Evolutionary conservation across 2,888 invertebrate species (phyloP), one percentile per base, ranked within the genome.

Genomic region (Heliconius erato): DNA sequence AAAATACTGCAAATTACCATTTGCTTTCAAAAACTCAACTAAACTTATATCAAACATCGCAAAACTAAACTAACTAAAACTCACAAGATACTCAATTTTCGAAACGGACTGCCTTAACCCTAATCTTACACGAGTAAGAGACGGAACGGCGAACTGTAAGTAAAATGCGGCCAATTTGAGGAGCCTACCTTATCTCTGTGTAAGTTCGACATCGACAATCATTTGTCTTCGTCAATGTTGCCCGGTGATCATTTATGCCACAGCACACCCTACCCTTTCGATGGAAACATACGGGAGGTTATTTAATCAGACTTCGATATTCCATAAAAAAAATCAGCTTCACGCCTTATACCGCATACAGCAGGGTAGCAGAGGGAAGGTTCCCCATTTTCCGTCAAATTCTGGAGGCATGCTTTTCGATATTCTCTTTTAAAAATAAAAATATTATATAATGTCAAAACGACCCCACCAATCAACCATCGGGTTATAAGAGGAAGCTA

Each of bases 231-330:
- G 96, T 96, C 96, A 96, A 92, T 91, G 93, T 92, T 92, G 92
- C 93, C 93, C 93, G 93, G 95, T 94, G 95, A 96, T 96, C 96
- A 96, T 96, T 96, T 96, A 96, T 96, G 96, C 96, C 92, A 93
- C 94, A 95, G 96, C 96, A 96, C 96, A 96, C 95, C 96, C 95
- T 93, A 94, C 95, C 95, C 95, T 95, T 96, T 94, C 89, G 87
- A 76, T 89, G 87, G 69, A 84, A 87, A 91, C 77, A 89, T 85
- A 94, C 89, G 91, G 89, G 71, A 4, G 2, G 0, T 7, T 6
- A 84, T 83, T 87, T 6, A 71, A 71, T 7, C 72, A 79, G 87
- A 83, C 89, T 71, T 82, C 6, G 19, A 54, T 6, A 19, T 19
- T 19, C 6, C 49, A 54, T 6, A 5, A 6, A 49, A 54, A 49